These are phyloP conservation scores for Callimorpha dominula DNA, from an alignment of 2,888 invertebrate genomes.

Conservation along the genomic window DNA sequence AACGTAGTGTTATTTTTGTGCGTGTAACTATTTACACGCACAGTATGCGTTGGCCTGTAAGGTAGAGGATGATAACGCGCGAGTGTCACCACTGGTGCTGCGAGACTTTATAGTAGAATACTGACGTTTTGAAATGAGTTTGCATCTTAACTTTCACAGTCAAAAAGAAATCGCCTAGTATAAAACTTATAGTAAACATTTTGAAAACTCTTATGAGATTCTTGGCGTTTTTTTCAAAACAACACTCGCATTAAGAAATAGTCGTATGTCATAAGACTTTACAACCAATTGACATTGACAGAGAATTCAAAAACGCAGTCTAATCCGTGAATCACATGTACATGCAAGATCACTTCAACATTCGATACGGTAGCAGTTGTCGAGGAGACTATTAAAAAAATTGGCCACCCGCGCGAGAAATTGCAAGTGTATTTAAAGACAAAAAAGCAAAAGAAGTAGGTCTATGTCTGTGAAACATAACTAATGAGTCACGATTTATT, in stretches of 20 bases:
- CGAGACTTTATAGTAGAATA: background rate
- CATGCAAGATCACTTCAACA: no score
- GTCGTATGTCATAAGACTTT: background rate
- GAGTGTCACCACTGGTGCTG: no score
- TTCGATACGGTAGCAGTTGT: no score
- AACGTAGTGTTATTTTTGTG: no score
- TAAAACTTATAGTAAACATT: background rate
- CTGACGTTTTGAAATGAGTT: background rate
- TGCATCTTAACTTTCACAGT: background rate
- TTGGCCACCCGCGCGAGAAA: background rate
- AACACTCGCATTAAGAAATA: no score
- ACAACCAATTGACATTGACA: background rate
- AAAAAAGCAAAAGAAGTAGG: background rate
- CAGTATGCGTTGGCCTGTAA: no score
- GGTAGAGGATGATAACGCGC: no score
- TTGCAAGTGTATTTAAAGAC: background rate
- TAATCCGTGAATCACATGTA: background rate
- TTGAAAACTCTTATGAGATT: background rate
- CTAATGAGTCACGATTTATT: background rate
- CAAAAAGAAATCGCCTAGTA: no score
- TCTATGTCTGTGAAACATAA: background rate
- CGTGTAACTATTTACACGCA: no score
- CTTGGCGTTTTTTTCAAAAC: background rate
- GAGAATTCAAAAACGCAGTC: background rate
- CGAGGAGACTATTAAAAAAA: background rate